phyloP scores from a whole-genome alignment of 2,888 invertebrate genomes.

The Dryadula phaetusa region DNA sequence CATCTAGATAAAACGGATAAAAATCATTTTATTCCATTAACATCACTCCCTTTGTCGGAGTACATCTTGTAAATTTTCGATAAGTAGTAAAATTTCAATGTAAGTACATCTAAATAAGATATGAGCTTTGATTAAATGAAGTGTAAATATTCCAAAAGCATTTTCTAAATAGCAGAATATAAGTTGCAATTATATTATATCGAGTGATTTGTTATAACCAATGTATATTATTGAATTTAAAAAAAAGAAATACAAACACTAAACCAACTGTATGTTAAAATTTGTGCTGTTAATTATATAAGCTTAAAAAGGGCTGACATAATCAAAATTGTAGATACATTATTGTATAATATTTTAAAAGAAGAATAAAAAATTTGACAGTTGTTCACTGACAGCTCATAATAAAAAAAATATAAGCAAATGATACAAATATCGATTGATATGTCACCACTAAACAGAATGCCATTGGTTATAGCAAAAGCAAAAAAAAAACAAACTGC shows the following conservation, averaged over 20 bases:
- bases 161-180: conserved; percentile 63
- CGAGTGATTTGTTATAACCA: conserved; percentile 49
- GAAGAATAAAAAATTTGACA: not conserved
- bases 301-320: not conserved
- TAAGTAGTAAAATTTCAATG: conserved; percentile 50
- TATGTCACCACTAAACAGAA: conserved; percentile 1
- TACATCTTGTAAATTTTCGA: conserved; percentile 27
- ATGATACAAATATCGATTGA: conserved; percentile 16
- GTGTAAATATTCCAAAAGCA: conserved; percentile 59
- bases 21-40: conserved; percentile 42
- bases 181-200: conserved; percentile 74
- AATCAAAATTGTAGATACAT: not conserved
- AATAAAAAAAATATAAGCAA: not conserved
- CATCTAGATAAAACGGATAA: conserved; percentile 48
- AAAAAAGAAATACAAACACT: conserved; percentile 2
- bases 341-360: not conserved
- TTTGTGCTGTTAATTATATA: not conserved
- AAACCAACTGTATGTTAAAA: not conserved
- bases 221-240: conserved; percentile 14
- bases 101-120: conserved; percentile 61
- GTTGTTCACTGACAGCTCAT: not conserved
- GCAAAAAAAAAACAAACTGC: conserved; percentile 18
- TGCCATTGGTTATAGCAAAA: conserved; percentile 18
- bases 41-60: conserved; percentile 35
- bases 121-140: conserved; percentile 60